A percentile compares a stretch with the other conserved stretches of the same genome.
Conservation (phyloP, 2,888 invertebrate genomes). For the Cerastoderma edule region DNA sequence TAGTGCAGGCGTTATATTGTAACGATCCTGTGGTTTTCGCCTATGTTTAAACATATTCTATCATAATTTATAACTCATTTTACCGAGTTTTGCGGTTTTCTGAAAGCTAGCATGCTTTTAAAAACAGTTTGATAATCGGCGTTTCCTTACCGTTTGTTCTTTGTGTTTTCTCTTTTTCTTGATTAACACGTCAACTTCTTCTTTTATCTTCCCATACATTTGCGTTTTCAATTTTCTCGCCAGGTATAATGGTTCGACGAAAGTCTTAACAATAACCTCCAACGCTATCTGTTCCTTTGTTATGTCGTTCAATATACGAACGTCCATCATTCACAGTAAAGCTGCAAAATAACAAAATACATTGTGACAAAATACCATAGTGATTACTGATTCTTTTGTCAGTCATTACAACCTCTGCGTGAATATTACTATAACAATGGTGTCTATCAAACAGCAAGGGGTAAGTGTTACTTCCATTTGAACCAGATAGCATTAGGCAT, state of each 20-base stretch:
- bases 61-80: background rate
- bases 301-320: background rate
- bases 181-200: background rate
- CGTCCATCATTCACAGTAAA: background rate
- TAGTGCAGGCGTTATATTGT: background rate
- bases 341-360: background rate
- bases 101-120: background rate
- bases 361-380: background rate
- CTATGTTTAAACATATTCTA: background rate
- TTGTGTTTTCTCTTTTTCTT: background rate
- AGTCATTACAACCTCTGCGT: no score
- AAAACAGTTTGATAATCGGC: background rate
- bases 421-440: background rate
- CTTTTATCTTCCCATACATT: background rate
- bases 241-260: background rate
- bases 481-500: no score
- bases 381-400: background rate
- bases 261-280: background rate
- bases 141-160: background rate
- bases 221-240: background rate
- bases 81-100: background rate
- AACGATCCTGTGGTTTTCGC: background rate
- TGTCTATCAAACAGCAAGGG: background rate
- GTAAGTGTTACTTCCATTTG: no score
- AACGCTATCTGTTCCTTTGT: background rate